Evolutionary conservation across 2,888 invertebrate species (phyloP).

Genomic region (Nineta flava): DNA sequence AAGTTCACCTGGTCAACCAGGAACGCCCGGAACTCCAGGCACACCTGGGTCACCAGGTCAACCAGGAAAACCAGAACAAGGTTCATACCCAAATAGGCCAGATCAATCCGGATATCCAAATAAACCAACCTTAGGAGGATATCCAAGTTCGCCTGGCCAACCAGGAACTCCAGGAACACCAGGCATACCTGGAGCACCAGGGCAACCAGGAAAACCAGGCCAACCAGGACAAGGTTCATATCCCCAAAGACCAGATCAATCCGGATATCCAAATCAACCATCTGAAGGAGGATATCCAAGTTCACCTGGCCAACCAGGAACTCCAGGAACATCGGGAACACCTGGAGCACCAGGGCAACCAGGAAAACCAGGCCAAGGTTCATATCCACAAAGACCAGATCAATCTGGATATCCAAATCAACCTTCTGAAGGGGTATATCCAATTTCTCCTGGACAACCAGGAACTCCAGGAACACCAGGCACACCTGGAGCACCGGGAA

Average conservation of each 20-base stretch:
- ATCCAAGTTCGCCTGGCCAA: too few species aligned
- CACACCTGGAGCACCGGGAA: slow-evolving; percentile 6
- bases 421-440: too few species aligned
- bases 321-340: slow-evolving; percentile 15
- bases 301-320: slow-evolving; percentile 12
- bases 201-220: slow-evolving; percentile 2
- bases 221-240: slow-evolving; percentile 6
- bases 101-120: too few species aligned
- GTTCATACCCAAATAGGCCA: too few species aligned
- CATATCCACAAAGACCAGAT: too few species aligned
- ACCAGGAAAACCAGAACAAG: slow-evolving; percentile 20
- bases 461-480: slow-evolving; percentile 7
- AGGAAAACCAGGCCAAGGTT: slow-evolving; percentile 17
- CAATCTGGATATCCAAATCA: too few species aligned
- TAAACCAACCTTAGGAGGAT: too few species aligned
- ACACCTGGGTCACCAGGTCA: slow-evolving; percentile 21
- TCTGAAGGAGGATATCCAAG: background rate
- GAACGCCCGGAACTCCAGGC: slow-evolving; percentile 15
- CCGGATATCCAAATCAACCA: too few species aligned
- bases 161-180: slow-evolving; percentile 6
- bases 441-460: too few species aligned
- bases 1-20: background rate
- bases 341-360: slow-evolving; percentile 13
- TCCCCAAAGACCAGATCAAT: too few species aligned
- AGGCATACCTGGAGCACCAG: slow-evolving; percentile 16